Percentiles rank a stretch among this genome's conserved stretches.
These are phyloP conservation scores for Diaprepes abbreviatus DNA, from an alignment of 2,888 invertebrate species.

Conservation along the genomic window DNA sequence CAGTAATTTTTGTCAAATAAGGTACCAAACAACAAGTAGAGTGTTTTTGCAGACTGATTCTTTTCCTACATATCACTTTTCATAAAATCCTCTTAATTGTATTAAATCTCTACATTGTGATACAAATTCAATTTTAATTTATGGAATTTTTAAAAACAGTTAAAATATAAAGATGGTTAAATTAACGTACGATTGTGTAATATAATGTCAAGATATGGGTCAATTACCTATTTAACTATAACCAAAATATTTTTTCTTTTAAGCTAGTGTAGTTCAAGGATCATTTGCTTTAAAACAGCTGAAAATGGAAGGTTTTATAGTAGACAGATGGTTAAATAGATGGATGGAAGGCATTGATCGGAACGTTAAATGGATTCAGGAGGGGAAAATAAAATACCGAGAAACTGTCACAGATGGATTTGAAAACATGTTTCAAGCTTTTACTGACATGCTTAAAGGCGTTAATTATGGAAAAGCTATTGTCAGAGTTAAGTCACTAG, in stretches of 20 bases:
- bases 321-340: conserved; percentile 63
- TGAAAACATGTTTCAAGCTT: conserved; percentile 66
- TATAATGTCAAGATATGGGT: no score
- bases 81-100: no score
- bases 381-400: conserved; percentile 78
- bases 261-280: conserved; percentile 52
- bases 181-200: no score
- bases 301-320: conserved; percentile 59
- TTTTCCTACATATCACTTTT: no score
- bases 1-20: no score
- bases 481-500: conserved; percentile 59
- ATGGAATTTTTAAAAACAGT: no score
- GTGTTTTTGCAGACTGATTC: no score
- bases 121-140: no score
- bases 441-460: conserved; percentile 57
- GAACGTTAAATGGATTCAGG: conserved; percentile 75
- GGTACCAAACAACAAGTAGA: no score
- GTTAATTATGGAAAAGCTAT: conserved; percentile 59
- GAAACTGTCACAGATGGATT: conserved; percentile 78
- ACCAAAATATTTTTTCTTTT: conserved; percentile 33
- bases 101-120: no score
- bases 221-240: neutral
- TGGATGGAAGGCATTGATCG: conserved; percentile 76
- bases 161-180: no score
- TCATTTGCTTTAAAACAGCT: conserved; percentile 53